These are phyloP conservation scores for Knipowitschia caucasica DNA, from an alignment of 2,797 vertebrate genomes.

Conservation along the genomic window DNA sequence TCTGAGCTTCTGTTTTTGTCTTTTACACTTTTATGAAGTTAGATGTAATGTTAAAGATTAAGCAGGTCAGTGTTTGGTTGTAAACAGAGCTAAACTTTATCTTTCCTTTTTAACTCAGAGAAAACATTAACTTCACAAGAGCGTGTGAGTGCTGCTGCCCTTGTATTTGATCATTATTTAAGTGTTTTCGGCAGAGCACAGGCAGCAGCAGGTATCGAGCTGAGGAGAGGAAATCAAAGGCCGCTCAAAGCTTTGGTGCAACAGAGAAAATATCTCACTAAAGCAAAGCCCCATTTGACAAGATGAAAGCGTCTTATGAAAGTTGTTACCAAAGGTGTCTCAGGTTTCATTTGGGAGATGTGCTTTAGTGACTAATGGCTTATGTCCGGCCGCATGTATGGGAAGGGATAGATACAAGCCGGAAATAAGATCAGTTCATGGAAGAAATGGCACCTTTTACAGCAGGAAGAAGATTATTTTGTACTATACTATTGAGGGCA, in stretches of 20 bases:
- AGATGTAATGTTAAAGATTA: conserved; percentile 47
- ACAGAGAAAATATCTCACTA: conserved; percentile 4
- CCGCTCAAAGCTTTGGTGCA: conserved; percentile 13
- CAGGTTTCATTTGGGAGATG: not conserved
- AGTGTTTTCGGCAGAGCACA: conserved; percentile 8
- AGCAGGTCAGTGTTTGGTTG: not conserved
- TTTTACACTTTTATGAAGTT: not conserved
- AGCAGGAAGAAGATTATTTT: not conserved
- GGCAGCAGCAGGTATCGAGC: conserved; percentile 17
- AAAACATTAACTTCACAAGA: conserved; percentile 51
- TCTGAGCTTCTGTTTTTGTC: not conserved
- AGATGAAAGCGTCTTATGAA: not conserved
- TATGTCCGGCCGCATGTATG: not conserved
- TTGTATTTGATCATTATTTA: conserved; percentile 32
- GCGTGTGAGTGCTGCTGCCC: not conserved
- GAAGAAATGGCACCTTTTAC: not conserved
- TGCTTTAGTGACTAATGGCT: not conserved
- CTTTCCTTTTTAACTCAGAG: conserved; percentile 26
- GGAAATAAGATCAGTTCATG: not conserved
- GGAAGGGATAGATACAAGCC: not conserved
- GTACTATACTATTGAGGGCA: too few relatives aligned
- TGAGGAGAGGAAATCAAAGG: conserved; percentile 34
- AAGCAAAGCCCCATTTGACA: not conserved
- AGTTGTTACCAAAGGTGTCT: not conserved
- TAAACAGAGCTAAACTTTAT: conserved; percentile 46